Evolutionary conservation across 2,888 invertebrate species (phyloP).

Genomic region (Oxystoma pomonae): DNA sequence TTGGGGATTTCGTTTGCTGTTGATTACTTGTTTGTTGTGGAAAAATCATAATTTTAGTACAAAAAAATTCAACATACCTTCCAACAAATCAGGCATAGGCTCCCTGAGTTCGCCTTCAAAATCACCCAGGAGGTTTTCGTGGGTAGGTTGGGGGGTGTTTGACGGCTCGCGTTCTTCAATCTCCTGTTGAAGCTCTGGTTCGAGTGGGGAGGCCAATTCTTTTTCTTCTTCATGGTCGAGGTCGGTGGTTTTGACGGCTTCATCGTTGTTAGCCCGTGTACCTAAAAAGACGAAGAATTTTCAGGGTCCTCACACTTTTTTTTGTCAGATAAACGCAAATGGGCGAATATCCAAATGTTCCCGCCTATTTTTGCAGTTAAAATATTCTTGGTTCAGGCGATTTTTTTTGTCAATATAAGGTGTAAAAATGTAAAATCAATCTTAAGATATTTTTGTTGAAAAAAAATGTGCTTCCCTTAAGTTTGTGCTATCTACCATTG

Average conservation of each 20-base stretch:
- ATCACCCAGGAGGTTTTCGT: constrained; percentile 22
- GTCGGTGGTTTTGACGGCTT: constrained; percentile 37
- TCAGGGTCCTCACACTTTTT: not conserved
- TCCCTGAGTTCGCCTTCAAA: not conserved
- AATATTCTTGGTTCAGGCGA: too few relatives aligned
- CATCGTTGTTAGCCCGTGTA: constrained; percentile 29
- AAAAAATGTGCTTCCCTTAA: too few relatives aligned
- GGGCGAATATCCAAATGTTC: not conserved
- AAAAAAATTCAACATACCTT: too few relatives aligned
- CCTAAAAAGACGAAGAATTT: constrained; percentile 5
- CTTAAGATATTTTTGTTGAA: too few relatives aligned
- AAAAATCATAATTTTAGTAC: too few relatives aligned
- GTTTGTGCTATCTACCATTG: too few relatives aligned
- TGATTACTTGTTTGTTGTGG: too few relatives aligned
- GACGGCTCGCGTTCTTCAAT: not conserved
- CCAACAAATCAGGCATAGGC: not conserved
- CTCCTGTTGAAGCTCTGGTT: constrained; percentile 18
- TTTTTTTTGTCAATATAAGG: too few relatives aligned
- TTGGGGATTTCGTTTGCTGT: too few relatives aligned
- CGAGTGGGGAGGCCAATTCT: constrained; percentile 34
- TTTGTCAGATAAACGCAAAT: not conserved
- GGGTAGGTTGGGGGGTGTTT: constrained; percentile 16
- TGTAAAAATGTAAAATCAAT: too few relatives aligned
- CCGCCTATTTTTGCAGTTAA: too few relatives aligned
- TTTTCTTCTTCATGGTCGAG: constrained; percentile 38